These are phyloP conservation scores for Xiphophorus maculatus DNA, from an alignment of 2,113 vertebrate genomes.

Conservation along the genomic window DNA sequence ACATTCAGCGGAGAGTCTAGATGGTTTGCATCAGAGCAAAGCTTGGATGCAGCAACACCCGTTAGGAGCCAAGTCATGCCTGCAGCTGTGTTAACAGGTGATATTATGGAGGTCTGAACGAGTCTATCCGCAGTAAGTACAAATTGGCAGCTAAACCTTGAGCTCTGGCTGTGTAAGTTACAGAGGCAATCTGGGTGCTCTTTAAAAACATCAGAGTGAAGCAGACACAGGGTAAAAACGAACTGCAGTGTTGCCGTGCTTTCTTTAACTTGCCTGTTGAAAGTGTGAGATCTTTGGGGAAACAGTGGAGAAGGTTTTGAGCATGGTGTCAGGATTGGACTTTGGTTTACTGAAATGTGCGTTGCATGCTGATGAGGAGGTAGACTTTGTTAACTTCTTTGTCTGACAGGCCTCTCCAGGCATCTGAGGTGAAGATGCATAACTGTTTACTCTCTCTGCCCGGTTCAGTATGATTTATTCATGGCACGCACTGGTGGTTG, in stretches of 20 bases:
- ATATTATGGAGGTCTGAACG: slow-evolving; percentile 35
- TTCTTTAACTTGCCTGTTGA: slow-evolving; percentile 30
- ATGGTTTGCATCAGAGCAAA: not conserved
- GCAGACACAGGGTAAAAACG: slow-evolving; percentile 51
- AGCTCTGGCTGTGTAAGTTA: slow-evolving; percentile 54
- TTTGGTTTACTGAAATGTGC: slow-evolving; percentile 61
- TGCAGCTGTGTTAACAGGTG: slow-evolving; percentile 38
- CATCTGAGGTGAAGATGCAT: slow-evolving; percentile 71
- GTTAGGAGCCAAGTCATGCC: slow-evolving; percentile 25
- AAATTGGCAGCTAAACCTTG: slow-evolving; percentile 56
- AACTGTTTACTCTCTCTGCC: slow-evolving; percentile 74
- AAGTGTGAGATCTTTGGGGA: slow-evolving; percentile 42
- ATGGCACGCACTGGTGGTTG: slow-evolving; percentile 70
- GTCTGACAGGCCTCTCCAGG: slow-evolving; percentile 73
- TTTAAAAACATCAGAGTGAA: slow-evolving; percentile 50
- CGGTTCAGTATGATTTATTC: slow-evolving; percentile 79
- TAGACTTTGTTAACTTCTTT: slow-evolving; percentile 72
- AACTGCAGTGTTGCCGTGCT: slow-evolving; percentile 28
- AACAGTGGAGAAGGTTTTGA: slow-evolving; percentile 25
- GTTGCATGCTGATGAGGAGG: slow-evolving; percentile 67
- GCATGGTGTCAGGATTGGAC: slow-evolving; percentile 61
- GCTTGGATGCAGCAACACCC: slow-evolving; percentile 1
- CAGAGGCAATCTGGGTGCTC: slow-evolving; percentile 48
- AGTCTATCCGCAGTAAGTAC: slow-evolving; percentile 33
- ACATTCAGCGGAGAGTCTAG: not conserved